phyloP scores from a whole-genome alignment of 1,140 invertebrate species.

The Metopolophium dirhodum region DNA sequence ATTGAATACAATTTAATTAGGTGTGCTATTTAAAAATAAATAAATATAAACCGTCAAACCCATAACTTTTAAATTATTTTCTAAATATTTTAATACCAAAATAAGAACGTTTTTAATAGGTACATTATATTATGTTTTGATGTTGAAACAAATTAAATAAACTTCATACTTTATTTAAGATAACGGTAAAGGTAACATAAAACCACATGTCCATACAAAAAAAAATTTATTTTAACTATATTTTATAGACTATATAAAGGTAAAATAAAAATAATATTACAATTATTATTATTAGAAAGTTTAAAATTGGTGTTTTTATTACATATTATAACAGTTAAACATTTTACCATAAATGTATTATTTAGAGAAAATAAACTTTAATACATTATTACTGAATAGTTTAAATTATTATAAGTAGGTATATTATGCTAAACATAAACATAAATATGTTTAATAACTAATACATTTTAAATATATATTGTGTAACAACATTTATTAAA shows the following conservation, averaged over 20 bases:
- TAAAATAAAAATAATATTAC: not conserved
- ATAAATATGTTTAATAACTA: not conserved
- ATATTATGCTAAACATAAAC: not conserved
- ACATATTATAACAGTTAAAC: not conserved
- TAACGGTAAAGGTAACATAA: constrained; percentile 18
- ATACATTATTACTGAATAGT: not conserved
- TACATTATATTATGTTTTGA: not conserved
- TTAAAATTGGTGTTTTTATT: constrained; percentile 2
- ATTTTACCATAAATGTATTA: not conserved
- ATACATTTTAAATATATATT: not conserved
- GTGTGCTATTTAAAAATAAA: not conserved
- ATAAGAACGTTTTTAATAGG: not conserved
- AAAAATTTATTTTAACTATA: not conserved
- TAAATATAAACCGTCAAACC: not conserved
- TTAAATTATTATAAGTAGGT: not conserved
- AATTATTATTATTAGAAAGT: not conserved
- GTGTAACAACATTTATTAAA: not conserved
- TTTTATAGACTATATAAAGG: not conserved
- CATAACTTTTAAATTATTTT: not conserved
- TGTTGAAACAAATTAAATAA: not conserved
- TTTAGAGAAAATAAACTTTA: not conserved
- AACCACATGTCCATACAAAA: constrained; percentile 24
- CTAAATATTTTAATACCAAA: not conserved
- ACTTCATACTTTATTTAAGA: constrained; percentile 9
- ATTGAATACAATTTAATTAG: not conserved